Evolutionary conservation across 2,797 vertebrate species (phyloP).

Genomic region (Bothrops alternatus): DNA sequence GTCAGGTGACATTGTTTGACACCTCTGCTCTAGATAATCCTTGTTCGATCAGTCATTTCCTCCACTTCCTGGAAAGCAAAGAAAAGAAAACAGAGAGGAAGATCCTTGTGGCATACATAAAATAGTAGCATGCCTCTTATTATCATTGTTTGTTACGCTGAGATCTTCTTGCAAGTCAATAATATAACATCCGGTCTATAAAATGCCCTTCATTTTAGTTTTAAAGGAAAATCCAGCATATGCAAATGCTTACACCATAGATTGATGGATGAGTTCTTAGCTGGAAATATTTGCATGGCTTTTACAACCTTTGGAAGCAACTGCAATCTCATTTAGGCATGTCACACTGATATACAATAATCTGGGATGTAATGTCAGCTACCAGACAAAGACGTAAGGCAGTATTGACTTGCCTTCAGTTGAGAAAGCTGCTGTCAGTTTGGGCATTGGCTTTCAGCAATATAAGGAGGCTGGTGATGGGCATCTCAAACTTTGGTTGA

Average conservation of each 20-base stretch:
- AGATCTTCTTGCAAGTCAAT: neutral
- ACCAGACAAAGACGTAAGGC: slow-evolving; percentile 35
- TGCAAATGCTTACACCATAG: neutral
- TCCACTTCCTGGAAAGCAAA: neutral
- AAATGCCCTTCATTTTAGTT: slow-evolving; percentile 23
- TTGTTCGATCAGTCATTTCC: neutral
- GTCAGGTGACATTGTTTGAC: too few relatives aligned
- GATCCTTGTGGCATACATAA: neutral
- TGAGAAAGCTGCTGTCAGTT: slow-evolving; percentile 36
- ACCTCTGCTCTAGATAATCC: neutral
- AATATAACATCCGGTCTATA: neutral
- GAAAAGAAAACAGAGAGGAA: neutral
- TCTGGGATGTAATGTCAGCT: slow-evolving; percentile 20
- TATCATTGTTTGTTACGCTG: neutral
- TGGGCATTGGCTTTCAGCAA: slow-evolving; percentile 21
- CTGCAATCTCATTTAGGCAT: slow-evolving; percentile 24
- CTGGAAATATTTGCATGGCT: slow-evolving; percentile 34
- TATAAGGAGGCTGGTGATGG: slow-evolving; percentile 12
- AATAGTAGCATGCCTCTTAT: neutral
- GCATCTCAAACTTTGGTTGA: slow-evolving; percentile 31
- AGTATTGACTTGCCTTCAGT: slow-evolving; percentile 31
- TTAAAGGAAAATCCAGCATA: neutral
- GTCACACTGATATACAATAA: slow-evolving; percentile 37
- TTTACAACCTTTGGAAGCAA: slow-evolving; percentile 35
- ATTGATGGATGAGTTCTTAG: slow-evolving; percentile 36